Base-by-base conservation (phyloP, 2,797 vertebrate genomes). In the Lagodon rhomboides region DNA sequence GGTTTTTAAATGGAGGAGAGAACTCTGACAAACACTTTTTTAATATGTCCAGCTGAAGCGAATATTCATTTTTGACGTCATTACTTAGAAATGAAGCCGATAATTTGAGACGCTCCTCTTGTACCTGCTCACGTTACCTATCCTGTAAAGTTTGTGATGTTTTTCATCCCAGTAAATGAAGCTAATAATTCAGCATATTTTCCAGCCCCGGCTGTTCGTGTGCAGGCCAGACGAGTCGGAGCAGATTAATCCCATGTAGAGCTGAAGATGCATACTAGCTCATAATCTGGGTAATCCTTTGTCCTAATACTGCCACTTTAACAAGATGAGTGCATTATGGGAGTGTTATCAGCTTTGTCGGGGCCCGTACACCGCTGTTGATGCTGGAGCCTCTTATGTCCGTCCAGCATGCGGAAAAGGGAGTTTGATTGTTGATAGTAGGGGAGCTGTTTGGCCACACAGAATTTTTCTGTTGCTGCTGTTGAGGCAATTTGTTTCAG, bases 241-340 rank as follows among this genome's bases (percentile, higher is more conserved):
- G 76, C 27, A 2, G 63, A 56, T 27, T 86, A 88, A 89, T 90
- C 73, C 79, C 2, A 15, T 27, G 34, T 53, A 15, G 54, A 71
- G 27, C 59, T 77, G 76, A 68, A 30, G 67, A 79, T 75, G 53
- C 75, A 25, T 46, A 63, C 53, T 43, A 59, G 54, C 61, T 80
- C 46, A 62, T 86, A 77, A 84, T 86, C 75, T 73, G 79, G 56
- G 49, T 88, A 81, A 92, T 87, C 82, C 82, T 85, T 78, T 71
- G 63, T 82, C 75, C 68, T 89, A 80, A 89, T 79, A 8, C 87
- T 82, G 72, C 84, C 69, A 79, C 82, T 89, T 88, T 87, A 82
- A 59, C 77, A 13, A 77, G 74, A 83, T 91, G 69, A 84, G 56
- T 84, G 72, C 34, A 50, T 84, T 74, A 85, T 62, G 13, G 75